Evolutionary conservation across 2,797 vertebrate genomes (phyloP).

Genomic region (Protonibea diacanthus): DNA sequence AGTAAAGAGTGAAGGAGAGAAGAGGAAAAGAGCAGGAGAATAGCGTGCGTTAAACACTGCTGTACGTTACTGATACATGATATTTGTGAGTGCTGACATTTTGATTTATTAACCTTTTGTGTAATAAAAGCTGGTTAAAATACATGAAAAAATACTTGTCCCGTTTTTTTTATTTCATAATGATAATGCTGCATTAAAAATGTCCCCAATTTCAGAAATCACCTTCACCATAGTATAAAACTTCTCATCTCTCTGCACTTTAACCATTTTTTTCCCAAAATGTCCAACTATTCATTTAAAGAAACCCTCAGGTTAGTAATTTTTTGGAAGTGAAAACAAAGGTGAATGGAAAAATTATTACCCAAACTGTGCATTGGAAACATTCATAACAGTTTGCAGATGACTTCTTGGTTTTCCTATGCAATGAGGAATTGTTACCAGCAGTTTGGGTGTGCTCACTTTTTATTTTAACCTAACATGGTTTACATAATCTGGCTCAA

Average conservation of each 20-base stretch:
- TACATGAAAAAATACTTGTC: too few species aligned
- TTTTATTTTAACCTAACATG: not conserved
- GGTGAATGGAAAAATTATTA: not conserved
- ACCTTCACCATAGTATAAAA: not conserved
- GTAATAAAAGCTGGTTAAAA: too few species aligned
- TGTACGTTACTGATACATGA: too few species aligned
- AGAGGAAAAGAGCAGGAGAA: too few species aligned
- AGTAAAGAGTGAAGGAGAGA: too few species aligned
- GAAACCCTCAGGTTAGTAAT: not conserved
- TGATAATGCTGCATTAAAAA: too few species aligned
- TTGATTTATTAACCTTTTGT: too few species aligned
- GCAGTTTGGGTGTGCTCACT: not conserved
- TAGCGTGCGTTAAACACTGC: too few species aligned
- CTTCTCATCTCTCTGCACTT: not conserved
- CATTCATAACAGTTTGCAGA: not conserved
- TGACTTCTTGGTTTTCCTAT: not conserved
- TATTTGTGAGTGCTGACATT: too few species aligned
- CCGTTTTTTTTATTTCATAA: too few species aligned
- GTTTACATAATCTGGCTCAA: conserved; percentile 4
- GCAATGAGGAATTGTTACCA: not conserved
- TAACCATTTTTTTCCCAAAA: not conserved
- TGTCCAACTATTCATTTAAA: not conserved
- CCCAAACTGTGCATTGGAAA: not conserved
- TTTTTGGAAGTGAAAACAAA: not conserved
- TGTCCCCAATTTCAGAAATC: too few species aligned